Conservation (phyloP, 1,140 invertebrate genomes). For the Cydia strobilella region DNA sequence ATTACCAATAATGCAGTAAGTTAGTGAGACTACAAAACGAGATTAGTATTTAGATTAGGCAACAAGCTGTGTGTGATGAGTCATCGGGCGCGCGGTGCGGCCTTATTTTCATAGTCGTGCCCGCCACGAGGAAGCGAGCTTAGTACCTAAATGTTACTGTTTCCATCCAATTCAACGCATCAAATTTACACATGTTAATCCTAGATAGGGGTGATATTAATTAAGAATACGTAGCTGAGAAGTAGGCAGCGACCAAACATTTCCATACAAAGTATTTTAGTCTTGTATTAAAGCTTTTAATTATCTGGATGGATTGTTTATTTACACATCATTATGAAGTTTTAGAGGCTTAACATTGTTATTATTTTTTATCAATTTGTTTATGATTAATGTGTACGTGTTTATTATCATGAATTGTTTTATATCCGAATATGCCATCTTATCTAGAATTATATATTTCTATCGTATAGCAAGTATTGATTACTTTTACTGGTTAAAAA, state of each 20-base stretch:
- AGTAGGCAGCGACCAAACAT: slow-evolving; percentile 8
- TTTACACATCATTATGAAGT: slow-evolving; percentile 26
- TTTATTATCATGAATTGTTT: slow-evolving; percentile 11
- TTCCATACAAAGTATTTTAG: slow-evolving; percentile 19
- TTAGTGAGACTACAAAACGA: background rate
- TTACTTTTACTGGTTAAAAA: slow-evolving; percentile 24
- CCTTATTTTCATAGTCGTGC: slow-evolving; percentile 19
- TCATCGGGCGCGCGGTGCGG: slow-evolving; percentile 3
- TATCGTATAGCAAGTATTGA: slow-evolving; percentile 10
- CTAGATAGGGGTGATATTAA: slow-evolving; percentile 24
- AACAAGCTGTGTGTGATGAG: slow-evolving; percentile 20
- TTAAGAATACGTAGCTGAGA: slow-evolving; percentile 1
- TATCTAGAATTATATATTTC: slow-evolving; percentile 15
- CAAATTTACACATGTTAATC: slow-evolving; percentile 16
- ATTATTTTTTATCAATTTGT: slow-evolving; percentile 24
- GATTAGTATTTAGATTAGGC: slow-evolving; percentile 26
- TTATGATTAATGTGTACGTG: slow-evolving; percentile 29
- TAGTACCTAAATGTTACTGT: slow-evolving; percentile 11
- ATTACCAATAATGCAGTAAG: background rate
- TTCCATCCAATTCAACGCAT: slow-evolving; percentile 7
- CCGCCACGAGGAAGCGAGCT: background rate
- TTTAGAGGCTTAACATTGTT: slow-evolving; percentile 32
- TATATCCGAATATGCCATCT: slow-evolving; percentile 1
- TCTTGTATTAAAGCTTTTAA: background rate
- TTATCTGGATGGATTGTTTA: slow-evolving; percentile 21